Evolutionary conservation across 2,888 invertebrate genomes (phyloP).

Genomic region (Argyra leucocephala): DNA sequence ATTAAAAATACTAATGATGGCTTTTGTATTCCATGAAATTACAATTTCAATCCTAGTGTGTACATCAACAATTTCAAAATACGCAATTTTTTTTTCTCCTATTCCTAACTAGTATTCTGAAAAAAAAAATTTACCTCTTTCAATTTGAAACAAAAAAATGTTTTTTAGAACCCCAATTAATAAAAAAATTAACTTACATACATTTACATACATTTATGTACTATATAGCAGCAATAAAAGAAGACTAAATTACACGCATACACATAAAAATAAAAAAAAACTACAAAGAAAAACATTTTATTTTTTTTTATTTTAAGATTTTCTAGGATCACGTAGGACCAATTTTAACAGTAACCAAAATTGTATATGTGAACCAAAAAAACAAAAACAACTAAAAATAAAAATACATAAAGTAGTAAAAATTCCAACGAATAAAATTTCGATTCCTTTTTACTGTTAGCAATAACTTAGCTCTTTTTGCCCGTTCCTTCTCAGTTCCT

Average conservation of each 20-base stretch:
- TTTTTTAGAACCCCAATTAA: too few relatives aligned
- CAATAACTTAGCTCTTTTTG: neutral
- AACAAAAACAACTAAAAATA: neutral
- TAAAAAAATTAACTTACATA: too few relatives aligned
- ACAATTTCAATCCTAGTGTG: too few relatives aligned
- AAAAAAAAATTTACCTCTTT: too few relatives aligned
- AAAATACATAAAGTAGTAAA: neutral
- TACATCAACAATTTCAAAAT: too few relatives aligned
- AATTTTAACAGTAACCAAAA: neutral
- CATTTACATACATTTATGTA: too few relatives aligned
- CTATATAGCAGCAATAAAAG: too few relatives aligned
- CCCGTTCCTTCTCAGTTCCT: neutral
- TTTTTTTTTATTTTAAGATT: neutral
- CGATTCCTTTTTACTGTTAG: conserved; percentile 1
- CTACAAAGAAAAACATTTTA: neutral
- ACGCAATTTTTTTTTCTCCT: too few relatives aligned
- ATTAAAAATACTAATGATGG: too few relatives aligned
- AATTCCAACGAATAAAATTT: neutral
- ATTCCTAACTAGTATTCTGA: too few relatives aligned
- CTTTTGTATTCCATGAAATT: too few relatives aligned
- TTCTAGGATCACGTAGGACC: neutral
- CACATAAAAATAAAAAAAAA: neutral
- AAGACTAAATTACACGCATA: neutral
- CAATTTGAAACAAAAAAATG: too few relatives aligned
- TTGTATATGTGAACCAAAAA: neutral